Base-by-base conservation (phyloP, 2,797 vertebrate genomes). In the Tragopan temminckii region DNA sequence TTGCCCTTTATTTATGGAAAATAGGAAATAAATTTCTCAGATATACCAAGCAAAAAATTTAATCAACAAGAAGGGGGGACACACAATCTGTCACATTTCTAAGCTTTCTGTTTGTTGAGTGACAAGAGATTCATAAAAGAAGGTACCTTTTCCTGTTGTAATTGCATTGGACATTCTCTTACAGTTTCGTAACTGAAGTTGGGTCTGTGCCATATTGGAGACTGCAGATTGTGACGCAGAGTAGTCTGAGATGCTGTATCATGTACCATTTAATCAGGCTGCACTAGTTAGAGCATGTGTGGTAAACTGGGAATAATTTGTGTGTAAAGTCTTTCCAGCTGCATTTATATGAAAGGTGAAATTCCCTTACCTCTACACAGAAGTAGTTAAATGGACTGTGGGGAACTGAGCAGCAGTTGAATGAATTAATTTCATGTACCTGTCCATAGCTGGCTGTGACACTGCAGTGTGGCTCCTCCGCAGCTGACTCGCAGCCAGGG, bases 231-330 rank as follows among this genome's bases (percentile, higher is more conserved):
- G 84, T 62, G 87, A 69, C 89, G 43, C 69, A 70, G 72, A 81
- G 79, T 78, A 70, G 72, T 80, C 93, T 95, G 75, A 89, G 87
- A 92, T 89, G 92, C 72, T 92, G 72, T 85, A 95, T 85, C 86
- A 69, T 95, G 94, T 95, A 95, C 76, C 72, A 45, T 95, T 97
- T 97, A 95, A 95, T 97, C 90, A 94, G 87, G 17, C 81, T 93
- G 61, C 50, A 43, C 81, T 88, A 43, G 76, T 93, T 82, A 70
- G 84, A 85, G 66, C 89, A 93, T 85, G 94, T 93, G 92, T 95
- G 94, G 90, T 53, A 71, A 92, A 76, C 77, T 93, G 94, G 95
- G 95, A 95, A 91, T 95, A 95, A 96, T 93, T 94, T 96, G 94
- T 45, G 86, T 95, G 86, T 93, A 83, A 94, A 88, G 43, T 72